phyloP scores from a whole-genome alignment of 2,888 invertebrate species.

The Acrocyrtus sp. region DNA sequence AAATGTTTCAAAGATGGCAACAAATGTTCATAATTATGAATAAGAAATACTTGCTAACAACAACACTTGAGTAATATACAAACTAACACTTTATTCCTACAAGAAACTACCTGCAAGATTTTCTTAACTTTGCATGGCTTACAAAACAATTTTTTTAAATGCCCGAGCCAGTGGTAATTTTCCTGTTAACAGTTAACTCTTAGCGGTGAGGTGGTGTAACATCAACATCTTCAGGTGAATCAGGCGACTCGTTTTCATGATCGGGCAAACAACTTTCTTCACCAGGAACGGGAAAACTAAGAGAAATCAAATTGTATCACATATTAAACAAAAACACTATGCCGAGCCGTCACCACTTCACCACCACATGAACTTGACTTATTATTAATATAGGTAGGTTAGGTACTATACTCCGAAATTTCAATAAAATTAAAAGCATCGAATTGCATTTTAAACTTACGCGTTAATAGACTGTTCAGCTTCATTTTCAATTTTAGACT shows the following conservation, averaged over 20 bases:
- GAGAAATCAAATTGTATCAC: not conserved
- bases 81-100: too few relatives aligned
- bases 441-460: slow-evolving; percentile 42
- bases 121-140: too few relatives aligned
- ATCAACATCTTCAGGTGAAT: not conserved
- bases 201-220: slow-evolving; percentile 9
- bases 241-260: not conserved
- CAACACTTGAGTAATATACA: too few relatives aligned
- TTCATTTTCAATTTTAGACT: slow-evolving; percentile 42
- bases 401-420: not conserved
- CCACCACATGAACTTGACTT: not conserved
- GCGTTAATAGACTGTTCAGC: slow-evolving; percentile 50
- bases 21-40: too few relatives aligned
- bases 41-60: too few relatives aligned
- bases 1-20: too few relatives aligned
- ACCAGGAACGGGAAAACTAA: slow-evolving; percentile 1
- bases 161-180: too few relatives aligned
- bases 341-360: not conserved
- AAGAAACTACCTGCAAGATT: too few relatives aligned
- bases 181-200: too few relatives aligned
- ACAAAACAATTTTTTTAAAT: too few relatives aligned
- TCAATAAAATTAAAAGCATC: not conserved
- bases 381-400: not conserved
- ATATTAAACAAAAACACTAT: not conserved
- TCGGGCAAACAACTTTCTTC: slow-evolving; percentile 7